Evolutionary conservation across 2,888 invertebrate genomes (phyloP).

Genomic region (Drosophila macrospina): DNA sequence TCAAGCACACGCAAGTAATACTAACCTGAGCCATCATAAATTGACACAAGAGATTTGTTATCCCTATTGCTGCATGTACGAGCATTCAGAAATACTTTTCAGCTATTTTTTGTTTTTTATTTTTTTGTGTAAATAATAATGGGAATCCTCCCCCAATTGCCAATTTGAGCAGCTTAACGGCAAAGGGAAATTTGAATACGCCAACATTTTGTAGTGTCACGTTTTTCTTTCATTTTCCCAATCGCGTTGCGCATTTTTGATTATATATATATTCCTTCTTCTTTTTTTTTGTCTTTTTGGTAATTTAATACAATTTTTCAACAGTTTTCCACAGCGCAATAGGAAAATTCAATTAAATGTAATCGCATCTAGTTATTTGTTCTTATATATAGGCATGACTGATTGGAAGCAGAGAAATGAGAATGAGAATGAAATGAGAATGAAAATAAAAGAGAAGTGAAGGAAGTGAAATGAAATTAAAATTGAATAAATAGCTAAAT

Average conservation of each 20-base stretch:
- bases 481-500: conserved; percentile 78
- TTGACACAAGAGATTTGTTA: conserved; percentile 15
- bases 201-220: conserved; percentile 65
- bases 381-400: conserved; percentile 62
- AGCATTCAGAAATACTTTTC: conserved; percentile 9
- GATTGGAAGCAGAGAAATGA: conserved; percentile 53
- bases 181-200: conserved; percentile 72
- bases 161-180: conserved; percentile 49
- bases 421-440: neutral
- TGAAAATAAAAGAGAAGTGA: too few relatives aligned
- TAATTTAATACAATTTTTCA: conserved; percentile 66
- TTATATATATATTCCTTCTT: too few relatives aligned
- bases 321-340: conserved; percentile 22
- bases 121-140: conserved; percentile 27
- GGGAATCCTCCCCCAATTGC: conserved; percentile 47
- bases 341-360: conserved; percentile 83
- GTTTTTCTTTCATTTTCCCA: conserved; percentile 60
- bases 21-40: conserved; percentile 10
- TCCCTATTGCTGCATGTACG: conserved; percentile 10
- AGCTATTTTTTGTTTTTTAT: conserved; percentile 21
- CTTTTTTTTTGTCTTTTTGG: conserved; percentile 50
- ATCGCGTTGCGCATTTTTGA: conserved; percentile 60
- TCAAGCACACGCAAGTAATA: conserved; percentile 1
- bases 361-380: conserved; percentile 80
- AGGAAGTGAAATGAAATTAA: conserved; percentile 47